Base-by-base conservation (phyloP, 2,888 invertebrate species). In the Cataglyphis albicans region DNA sequence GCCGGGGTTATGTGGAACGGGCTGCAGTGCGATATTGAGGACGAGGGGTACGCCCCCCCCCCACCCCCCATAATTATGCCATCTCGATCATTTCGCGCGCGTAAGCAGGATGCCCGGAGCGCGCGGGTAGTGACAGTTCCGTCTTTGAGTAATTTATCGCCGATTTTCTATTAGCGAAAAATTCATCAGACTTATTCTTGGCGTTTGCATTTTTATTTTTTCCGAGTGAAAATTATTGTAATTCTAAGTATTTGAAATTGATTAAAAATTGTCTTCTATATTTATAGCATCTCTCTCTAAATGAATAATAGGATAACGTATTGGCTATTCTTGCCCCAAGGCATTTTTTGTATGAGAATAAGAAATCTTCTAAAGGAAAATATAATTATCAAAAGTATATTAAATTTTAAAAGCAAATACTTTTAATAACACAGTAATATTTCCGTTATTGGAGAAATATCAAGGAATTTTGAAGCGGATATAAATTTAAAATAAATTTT, bases 1-100 rank as follows among this genome's bases (percentile, higher is more conserved):
- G 98, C 98, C 93, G 98, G 98, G 94, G 98, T 98, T 95, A 96
- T 97, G 92, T 97, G 97, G 95, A 96, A 97, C 95, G 98, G 97
- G 94, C 96, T 98, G 95, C 97, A 97, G 96, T 97, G 97, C 96
- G 98, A 98, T 96, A 96, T 97, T 95, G 97, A 95, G 96, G 97
- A 98, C 95, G 94, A 92, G 92, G 94, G 93, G 94, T 94, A 94
- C 93, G 94, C 90, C 81, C 90, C 90, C 88, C n/a, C 90, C 93
- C 94, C 90, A 81, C 90, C 90, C 88, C 48, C 90, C 89, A 80
- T 86, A 89, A 81, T 86, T 89, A 82, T 89, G 83, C 75, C 74
- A 85, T 80, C 80, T 72, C 68, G 84, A 59, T 84, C 21, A 73
- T 80, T 59, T 73, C 32, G 44, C 74, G 74, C 78, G 78, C 57